Evolutionary conservation across 2,797 vertebrate genomes (phyloP).

Genomic region (Amblyraja radiata): DNA sequence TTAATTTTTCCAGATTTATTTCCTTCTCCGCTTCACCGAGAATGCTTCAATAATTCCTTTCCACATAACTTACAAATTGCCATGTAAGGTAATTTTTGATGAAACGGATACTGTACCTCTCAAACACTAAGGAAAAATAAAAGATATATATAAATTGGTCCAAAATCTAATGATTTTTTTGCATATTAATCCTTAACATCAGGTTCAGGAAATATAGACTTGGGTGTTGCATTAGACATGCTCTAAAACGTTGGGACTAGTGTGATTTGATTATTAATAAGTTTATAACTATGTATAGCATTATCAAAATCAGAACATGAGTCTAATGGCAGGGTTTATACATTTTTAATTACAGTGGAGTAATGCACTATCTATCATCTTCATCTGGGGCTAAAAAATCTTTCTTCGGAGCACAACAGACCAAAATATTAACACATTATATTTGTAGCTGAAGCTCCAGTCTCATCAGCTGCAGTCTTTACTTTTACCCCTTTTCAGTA

Average conservation of each 20-base stretch:
- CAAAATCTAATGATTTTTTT: no score
- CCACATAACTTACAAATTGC: background rate
- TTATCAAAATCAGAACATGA: conserved; percentile 5
- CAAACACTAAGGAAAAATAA: background rate
- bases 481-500: background rate
- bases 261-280: conserved; percentile 21
- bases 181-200: background rate
- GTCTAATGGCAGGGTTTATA: background rate
- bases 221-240: background rate
- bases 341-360: conserved; percentile 4
- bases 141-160: background rate
- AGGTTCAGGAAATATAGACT: background rate
- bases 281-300: background rate
- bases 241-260: background rate
- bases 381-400: background rate
- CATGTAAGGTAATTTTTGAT: background rate
- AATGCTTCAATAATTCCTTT: background rate
- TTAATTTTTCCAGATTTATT: background rate
- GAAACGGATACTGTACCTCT: background rate
- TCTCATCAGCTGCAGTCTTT: background rate
- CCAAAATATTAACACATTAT: background rate
- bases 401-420: background rate
- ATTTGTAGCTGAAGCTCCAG: background rate
- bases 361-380: background rate
- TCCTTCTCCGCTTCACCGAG: background rate